These are phyloP conservation scores for Tachina lurida DNA, from an alignment of 2,888 invertebrate genomes.

Conservation along the genomic window DNA sequence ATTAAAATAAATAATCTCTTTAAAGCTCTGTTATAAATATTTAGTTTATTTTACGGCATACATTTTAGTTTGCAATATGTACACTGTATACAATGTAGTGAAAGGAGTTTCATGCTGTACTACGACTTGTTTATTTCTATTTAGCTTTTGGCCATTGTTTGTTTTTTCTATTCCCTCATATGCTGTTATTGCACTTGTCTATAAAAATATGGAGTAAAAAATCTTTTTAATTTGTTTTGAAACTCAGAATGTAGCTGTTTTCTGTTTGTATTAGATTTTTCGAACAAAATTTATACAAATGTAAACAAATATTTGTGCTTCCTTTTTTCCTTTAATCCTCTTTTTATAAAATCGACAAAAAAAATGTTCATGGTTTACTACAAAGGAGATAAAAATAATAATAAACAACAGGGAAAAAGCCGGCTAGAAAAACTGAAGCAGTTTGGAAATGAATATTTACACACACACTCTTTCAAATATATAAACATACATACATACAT, in stretches of 20 bases:
- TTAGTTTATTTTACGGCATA: background rate
- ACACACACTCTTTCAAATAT: too few species aligned
- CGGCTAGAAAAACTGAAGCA: constrained; percentile 36
- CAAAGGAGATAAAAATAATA: constrained; percentile 1
- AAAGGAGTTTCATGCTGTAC: constrained; percentile 11
- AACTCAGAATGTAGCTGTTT: constrained; percentile 17
- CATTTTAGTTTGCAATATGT: background rate
- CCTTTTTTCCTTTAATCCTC: constrained; percentile 16
- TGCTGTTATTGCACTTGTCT: constrained; percentile 14
- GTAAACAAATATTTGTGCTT: constrained; percentile 56
- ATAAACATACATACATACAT: too few species aligned
- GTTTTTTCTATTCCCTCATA: background rate
- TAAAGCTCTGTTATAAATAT: too few species aligned
- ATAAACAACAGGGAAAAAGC: constrained; percentile 14
- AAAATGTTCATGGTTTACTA: constrained; percentile 55
- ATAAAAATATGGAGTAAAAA: constrained; percentile 33
- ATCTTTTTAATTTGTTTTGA: background rate
- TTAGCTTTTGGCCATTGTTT: constrained; percentile 31
- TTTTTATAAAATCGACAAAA: constrained; percentile 24
- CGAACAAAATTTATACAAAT: constrained; percentile 3
- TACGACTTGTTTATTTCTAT: constrained; percentile 33
- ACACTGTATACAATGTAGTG: background rate
- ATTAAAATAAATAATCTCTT: too few species aligned
- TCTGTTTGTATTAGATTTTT: background rate
- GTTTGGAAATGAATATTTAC: background rate